Base-by-base conservation (phyloP, 2,797 vertebrate species). In the Acrocephalus scirpaceus region DNA sequence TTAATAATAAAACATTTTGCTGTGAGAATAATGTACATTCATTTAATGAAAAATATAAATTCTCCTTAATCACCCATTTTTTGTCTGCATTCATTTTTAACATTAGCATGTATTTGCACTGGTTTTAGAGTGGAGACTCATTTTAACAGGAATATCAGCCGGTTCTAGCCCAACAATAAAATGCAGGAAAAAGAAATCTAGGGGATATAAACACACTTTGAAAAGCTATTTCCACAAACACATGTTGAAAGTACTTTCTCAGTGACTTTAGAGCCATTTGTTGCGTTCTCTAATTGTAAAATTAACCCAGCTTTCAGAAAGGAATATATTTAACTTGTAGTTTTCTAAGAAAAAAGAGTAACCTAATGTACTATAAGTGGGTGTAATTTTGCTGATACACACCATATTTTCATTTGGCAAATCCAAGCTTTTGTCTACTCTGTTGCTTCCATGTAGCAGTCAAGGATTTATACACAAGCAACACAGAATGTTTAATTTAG, bases 41-140 rank as follows among this genome's bases (percentile, higher is more conserved):
- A 17, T 86, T 85, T 94, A 96, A 96, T 95, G 72, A 94, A 95
- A 95, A 86, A 62, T 74, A 90, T 85, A 90, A 96, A 87, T 92
- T 94, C 90, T 88, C 73, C 57, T 75, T 94, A 80, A 86, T 92
- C 53, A 58, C 5, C 36, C 17, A 7, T 51, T 73, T 91, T 74
- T 73, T 69, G 13, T 82, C 93, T 89, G 50, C 81, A 71, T 79
- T 19, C 16, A 69, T 93, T 92, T 79, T 66, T 87, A 90, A 77
- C 25, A 47, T 83, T 73, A 91, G 13, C 25, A 86, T 61, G 32
- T 34, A 57, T 88, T 84, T 42, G 15, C 14, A 40, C 21, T 80
- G 45, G 11, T 51, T 89, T 65, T 64, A 83, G 17, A 74, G 48
- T 38, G 14, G 10, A 69, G 10, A 5, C 7, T 65, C 6, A 44